Base-by-base conservation (phyloP, 2,113 vertebrate species). In the Rhinolophus ferrumequinum region DNA sequence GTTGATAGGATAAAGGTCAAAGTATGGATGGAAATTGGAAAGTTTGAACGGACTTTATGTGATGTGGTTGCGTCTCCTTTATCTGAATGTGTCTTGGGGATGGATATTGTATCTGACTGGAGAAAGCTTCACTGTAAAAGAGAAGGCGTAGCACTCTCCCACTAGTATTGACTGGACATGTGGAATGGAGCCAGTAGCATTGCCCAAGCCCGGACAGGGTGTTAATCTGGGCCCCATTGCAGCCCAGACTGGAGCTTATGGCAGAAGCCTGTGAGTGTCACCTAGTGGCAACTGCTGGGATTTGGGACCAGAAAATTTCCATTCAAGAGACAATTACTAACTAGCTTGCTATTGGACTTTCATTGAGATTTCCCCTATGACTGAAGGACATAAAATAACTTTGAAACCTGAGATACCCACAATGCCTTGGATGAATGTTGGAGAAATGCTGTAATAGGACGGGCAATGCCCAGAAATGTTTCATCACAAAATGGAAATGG, bases 261-360 rank as follows among this genome's bases (percentile, higher is more conserved):
- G 60, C 85, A 56, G 64, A 76, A 58, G 81, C 54, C 28, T 18
- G 41, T 54, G 83, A 58, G 60, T 54, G 93, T 64, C 96, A 66
- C 69, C 93, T 87, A 52, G 81, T 82, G 95, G 90, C 69, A 35
- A 56, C 26, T 67, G 18, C 44, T 89, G 50, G 72, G 73, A 94
- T 69, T 89, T 15, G 24, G 41, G 47, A 38, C n/a, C 75, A 79
- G 54, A 82, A 70, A 35, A 87, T 64, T 52, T 50, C 22, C 35
- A 10, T 52, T 84, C 33, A 62, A 94, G 88, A 91, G n/a, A 58
- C 8, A 52, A 22, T 83, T 44, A 28, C 30, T 56, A 26, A 58
- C 66, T 52, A 54, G 50, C 66, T 80, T 62, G 33, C 38, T 60
- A 6, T 26, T 62, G 62, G 79, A 62, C n/a, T 67, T 66, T 13